Evolutionary conservation across 2,797 vertebrate genomes (phyloP).

Genomic region (Gobio occitaniae): DNA sequence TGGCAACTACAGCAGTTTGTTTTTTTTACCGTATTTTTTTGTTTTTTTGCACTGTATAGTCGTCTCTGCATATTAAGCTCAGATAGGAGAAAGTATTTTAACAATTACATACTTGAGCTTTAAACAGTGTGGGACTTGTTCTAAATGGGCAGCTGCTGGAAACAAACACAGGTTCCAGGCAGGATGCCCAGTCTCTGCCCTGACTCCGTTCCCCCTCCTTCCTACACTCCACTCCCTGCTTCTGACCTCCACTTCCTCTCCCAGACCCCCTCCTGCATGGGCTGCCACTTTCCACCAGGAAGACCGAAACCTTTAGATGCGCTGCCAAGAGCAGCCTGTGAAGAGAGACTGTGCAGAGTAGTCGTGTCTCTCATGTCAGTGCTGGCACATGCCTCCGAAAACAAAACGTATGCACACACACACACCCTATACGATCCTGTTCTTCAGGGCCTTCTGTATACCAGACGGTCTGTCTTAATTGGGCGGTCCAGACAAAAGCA

Average conservation of each 20-base stretch:
- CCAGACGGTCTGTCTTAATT: background rate
- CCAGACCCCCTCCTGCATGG: constrained; percentile 59
- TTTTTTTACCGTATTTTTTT: background rate
- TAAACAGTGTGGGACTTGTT: constrained; percentile 72
- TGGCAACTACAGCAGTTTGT: background rate
- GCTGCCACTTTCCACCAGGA: constrained; percentile 71
- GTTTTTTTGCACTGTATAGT: background rate
- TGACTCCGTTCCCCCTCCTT: constrained; percentile 62
- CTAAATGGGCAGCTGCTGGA: constrained; percentile 75
- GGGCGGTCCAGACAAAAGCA: constrained; percentile 22
- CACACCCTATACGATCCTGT: constrained; percentile 4
- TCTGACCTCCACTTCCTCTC: constrained; percentile 53
- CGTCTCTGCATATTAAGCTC: background rate
- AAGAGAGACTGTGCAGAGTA: constrained; percentile 24
- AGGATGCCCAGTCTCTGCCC: constrained; percentile 72
- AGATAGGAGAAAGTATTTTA: constrained; percentile 18
- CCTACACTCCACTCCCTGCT: constrained; percentile 4
- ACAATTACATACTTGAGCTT: constrained; percentile 13
- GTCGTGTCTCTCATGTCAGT: constrained; percentile 31
- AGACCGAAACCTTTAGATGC: constrained; percentile 70
- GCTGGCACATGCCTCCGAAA: constrained; percentile 14
- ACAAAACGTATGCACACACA: background rate
- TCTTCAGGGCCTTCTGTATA: constrained; percentile 17
- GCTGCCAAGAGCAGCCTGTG: constrained; percentile 65
- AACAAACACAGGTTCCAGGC: constrained; percentile 75